Evolutionary conservation across 2,113 vertebrate species (phyloP), one percentile per base, ranked within the genome.

Genomic region (Serinus canaria): DNA sequence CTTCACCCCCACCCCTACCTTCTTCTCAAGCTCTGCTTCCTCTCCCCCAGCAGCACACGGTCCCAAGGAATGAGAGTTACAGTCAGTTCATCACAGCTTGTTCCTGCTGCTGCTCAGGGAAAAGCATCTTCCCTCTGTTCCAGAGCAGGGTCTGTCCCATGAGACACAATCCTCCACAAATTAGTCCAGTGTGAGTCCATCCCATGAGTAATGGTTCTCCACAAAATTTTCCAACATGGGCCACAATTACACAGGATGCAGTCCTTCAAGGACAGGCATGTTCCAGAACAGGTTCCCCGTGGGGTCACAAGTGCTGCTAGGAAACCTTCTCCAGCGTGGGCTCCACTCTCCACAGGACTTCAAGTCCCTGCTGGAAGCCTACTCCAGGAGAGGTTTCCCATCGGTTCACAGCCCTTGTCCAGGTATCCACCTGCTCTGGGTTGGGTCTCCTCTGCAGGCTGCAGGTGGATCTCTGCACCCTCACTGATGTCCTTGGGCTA

Each of bases 121-220:
- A 11, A 43, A 52, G 19, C 0, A 0, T 33, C 27, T 22, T 37
- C 27, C 7, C 12, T 6, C 12, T 44, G 22, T 31, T 52, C 15
- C 37, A 55, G 24, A 2, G 1, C 11, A 39, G n/a, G 16, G 7
- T 41, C 10, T 13, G 15, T 55, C 20, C 20, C 24, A 31, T 20
- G 10, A 47, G 58, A 64, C 5, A 14, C 15, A 41, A 24, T 43
- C 11, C 11, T 41, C 30, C 24, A 49, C 14, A 11, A 35, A 56
- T 46, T 35, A 43, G 5, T 22, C 35, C 17, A 13, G 5, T 7
- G 7, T 31, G 21, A 72, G 35, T 35, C 41, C 3, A 25, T 47
- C 21, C 25, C 24, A 49, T 0, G 1, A 20, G 6, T 39, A 56
- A 31, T 6, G 22, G 16, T 35, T 63, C 9, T 41, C 20, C 41